Percentiles rank a stretch among this genome's conserved stretches.
Conservation (phyloP, 2,113 vertebrate genomes). For the Thalassarche chlororhynchos region DNA sequence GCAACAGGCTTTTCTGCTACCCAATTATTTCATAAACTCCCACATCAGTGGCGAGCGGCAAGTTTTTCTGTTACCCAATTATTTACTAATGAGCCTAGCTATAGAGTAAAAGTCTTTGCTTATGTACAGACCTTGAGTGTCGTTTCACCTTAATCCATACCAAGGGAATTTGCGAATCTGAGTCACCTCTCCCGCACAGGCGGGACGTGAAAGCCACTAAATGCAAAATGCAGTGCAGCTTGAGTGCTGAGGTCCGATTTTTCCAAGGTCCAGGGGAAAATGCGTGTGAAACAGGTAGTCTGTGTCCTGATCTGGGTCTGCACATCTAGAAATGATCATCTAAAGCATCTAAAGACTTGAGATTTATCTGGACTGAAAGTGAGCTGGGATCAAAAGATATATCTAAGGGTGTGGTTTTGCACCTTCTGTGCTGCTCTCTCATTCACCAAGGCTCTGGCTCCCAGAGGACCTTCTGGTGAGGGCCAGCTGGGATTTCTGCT, state of each 20-base stretch:
- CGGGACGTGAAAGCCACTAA: not conserved
- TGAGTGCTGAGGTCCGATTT: not conserved
- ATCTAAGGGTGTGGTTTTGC: not conserved
- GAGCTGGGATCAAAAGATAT: not conserved
- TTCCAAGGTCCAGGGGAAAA: not conserved
- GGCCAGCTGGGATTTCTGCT: not conserved
- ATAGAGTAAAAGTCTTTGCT: too few relatives aligned
- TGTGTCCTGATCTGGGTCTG: not conserved
- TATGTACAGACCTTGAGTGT: too few relatives aligned
- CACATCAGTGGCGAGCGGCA: too few relatives aligned
- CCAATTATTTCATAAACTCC: too few relatives aligned
- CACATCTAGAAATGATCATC: not conserved
- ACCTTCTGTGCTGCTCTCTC: not conserved
- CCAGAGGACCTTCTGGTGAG: not conserved
- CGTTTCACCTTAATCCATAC: too few relatives aligned
- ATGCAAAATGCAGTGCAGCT: not conserved
- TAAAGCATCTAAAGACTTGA: not conserved
- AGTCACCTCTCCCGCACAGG: too few relatives aligned
- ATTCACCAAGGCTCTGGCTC: not conserved
- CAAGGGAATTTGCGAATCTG: too few relatives aligned
- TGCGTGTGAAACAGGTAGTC: not conserved
- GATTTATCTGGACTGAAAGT: not conserved
- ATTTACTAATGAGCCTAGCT: too few relatives aligned
- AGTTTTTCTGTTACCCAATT: too few relatives aligned
- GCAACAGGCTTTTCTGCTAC: too few relatives aligned